These are phyloP conservation scores for Latrodectus geometricus DNA, from an alignment of 1,140 invertebrate genomes.

Conservation along the genomic window DNA sequence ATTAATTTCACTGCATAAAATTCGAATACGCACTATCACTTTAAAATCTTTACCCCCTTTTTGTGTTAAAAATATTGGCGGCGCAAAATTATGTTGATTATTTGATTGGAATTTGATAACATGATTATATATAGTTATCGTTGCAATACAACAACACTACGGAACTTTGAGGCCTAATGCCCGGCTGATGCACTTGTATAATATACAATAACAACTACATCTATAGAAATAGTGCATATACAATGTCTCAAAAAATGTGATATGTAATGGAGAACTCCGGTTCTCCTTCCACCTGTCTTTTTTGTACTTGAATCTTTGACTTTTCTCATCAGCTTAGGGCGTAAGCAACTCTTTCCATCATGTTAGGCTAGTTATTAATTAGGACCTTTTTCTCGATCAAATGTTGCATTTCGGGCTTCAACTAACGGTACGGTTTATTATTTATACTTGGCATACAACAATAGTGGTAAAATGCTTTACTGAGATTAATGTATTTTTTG, in stretches of 20 bases:
- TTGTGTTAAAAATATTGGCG: constrained; percentile 49
- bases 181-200: constrained; percentile 61
- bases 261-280: constrained; percentile 62
- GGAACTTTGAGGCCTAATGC: constrained; percentile 60
- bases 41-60: constrained; percentile 16
- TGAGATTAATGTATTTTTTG: constrained; percentile 1
- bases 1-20: constrained; percentile 7
- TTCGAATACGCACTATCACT: constrained; percentile 28
- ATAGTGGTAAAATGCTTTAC: constrained; percentile 43
- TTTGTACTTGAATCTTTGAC: constrained; percentile 55
- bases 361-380: constrained; percentile 40
- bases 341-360: constrained; percentile 62
- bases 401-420: constrained; percentile 55
- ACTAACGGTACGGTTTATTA: constrained; percentile 53
- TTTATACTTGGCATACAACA: constrained; percentile 34
- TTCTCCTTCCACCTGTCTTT: constrained; percentile 62
- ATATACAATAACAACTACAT: constrained; percentile 63
- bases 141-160: constrained; percentile 61
- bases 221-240: constrained; percentile 62
- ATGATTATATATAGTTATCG: constrained; percentile 37
- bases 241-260: constrained; percentile 63
- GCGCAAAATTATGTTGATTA: constrained; percentile 45
- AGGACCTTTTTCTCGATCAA: constrained; percentile 51
- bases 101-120: constrained; percentile 39
- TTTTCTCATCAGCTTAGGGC: constrained; percentile 55